Conservation (phyloP, 2,113 vertebrate genomes). For the Macquaria australasica region DNA sequence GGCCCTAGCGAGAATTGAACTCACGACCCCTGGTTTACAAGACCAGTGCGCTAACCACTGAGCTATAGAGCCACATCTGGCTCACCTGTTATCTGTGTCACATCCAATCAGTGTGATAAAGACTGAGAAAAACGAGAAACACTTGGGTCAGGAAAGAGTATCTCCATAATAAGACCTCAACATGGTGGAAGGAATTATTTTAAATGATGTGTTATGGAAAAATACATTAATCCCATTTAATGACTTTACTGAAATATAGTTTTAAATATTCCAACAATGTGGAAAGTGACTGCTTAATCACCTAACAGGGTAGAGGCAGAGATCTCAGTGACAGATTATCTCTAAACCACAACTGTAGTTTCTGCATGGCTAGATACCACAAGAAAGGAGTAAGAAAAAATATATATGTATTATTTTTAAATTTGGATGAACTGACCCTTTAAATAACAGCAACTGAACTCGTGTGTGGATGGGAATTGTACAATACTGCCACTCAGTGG, state of each 20-base stretch:
- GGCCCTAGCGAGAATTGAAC: conserved; percentile 2
- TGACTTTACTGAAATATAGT: background rate
- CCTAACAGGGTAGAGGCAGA: background rate
- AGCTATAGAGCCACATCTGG: conserved; percentile 2
- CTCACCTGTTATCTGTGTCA: no score
- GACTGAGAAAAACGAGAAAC: background rate
- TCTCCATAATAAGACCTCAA: no score
- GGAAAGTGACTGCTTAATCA: background rate
- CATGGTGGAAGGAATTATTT: no score
- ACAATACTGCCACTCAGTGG: conserved; percentile 52
- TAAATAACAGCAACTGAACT: background rate
- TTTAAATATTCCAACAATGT: background rate
- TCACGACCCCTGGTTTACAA: conserved; percentile 24
- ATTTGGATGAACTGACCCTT: background rate
- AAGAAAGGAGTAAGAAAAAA: background rate
- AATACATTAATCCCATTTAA: background rate
- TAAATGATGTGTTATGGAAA: no score
- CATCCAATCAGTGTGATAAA: background rate
- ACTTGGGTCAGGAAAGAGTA: no score
- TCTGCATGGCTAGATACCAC: background rate
- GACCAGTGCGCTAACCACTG: conserved; percentile 26
- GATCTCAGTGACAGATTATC: no score
- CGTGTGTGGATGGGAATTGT: background rate
- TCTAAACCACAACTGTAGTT: background rate
- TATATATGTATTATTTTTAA: no score